phyloP scores from a whole-genome alignment of 2,797 vertebrate genomes.

The Bufotes viridis region DNA sequence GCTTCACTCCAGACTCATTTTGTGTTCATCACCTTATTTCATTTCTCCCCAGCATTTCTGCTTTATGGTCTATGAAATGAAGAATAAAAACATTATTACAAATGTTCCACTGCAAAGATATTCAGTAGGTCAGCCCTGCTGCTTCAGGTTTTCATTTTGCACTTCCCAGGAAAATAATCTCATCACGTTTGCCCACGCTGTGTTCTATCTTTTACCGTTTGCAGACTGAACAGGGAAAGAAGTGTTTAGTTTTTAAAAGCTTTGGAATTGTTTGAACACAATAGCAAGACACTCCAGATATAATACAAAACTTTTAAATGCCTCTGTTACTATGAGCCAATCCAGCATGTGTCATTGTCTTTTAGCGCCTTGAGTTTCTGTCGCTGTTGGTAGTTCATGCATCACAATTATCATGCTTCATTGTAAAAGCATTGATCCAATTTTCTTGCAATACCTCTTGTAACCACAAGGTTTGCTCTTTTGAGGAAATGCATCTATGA shows the following conservation, averaged over 20 bases:
- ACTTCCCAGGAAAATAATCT: conserved; percentile 45
- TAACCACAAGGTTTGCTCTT: conserved; percentile 6
- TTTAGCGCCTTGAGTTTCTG: not conserved
- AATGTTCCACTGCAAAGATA: conserved; percentile 43
- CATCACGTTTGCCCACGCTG: conserved; percentile 35
- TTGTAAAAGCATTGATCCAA: not conserved
- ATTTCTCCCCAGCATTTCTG: conserved; percentile 51
- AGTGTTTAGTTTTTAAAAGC: conserved; percentile 33
- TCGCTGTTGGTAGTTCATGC: not conserved
- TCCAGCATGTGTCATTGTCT: not conserved
- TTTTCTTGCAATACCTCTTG: not conserved
- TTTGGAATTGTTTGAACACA: conserved; percentile 30
- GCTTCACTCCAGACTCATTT: conserved; percentile 32
- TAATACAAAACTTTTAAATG: conserved; percentile 10
- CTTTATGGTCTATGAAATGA: conserved; percentile 60
- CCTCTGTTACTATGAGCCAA: not conserved
- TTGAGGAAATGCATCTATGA: not conserved
- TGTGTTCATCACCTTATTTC: conserved; percentile 42
- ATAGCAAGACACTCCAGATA: not conserved
- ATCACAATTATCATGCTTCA: not conserved
- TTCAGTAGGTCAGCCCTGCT: not conserved
- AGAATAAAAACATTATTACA: conserved; percentile 52
- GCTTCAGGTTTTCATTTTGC: conserved; percentile 34
- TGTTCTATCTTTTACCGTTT: conserved; percentile 24
- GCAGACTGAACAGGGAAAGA: conserved; percentile 11